A percentile compares a stretch with the other conserved stretches of the same genome.
These are phyloP conservation scores for Peromyscus melanophrys DNA, from an alignment of 2,797 vertebrate species.

Conservation along the genomic window DNA sequence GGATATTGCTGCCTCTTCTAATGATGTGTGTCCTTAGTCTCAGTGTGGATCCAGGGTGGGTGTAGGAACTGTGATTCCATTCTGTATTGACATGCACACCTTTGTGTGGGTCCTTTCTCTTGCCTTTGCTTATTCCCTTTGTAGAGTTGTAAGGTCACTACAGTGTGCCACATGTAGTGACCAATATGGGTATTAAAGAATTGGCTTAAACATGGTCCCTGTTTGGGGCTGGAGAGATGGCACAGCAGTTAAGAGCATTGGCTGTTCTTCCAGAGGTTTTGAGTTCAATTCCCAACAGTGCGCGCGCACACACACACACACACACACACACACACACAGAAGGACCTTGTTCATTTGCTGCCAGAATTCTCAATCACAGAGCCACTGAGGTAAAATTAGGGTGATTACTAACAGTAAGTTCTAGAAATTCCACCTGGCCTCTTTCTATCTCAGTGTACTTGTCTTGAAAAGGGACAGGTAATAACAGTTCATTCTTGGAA, in stretches of 20 bases:
- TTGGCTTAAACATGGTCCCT: background rate
- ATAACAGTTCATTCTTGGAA: background rate
- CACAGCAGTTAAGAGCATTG: too few relatives aligned
- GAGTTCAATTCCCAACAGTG: too few relatives aligned
- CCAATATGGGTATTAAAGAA: background rate
- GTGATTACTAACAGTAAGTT: background rate
- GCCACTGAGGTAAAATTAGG: background rate
- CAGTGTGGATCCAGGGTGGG: background rate
- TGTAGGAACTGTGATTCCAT: background rate
- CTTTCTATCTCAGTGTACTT: background rate
- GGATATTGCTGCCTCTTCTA: background rate
- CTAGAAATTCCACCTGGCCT: background rate
- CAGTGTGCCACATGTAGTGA: background rate
- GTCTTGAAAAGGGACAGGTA: background rate
- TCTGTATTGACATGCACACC: background rate
- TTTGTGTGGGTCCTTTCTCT: background rate
- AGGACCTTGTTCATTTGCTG: background rate
- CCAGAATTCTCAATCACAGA: background rate
- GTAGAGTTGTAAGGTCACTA: background rate
- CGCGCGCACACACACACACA: too few relatives aligned
- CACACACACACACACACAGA: too few relatives aligned
- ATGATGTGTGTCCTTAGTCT: fast-evolving
- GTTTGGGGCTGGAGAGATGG: background rate
- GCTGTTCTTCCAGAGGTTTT: too few relatives aligned
- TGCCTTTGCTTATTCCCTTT: conserved; percentile 31